A percentile compares a stretch with the other conserved stretches of the same genome.
These are phyloP conservation scores for Catagonus wagneri DNA, from an alignment of 2,113 vertebrate genomes.

Conservation along the genomic window DNA sequence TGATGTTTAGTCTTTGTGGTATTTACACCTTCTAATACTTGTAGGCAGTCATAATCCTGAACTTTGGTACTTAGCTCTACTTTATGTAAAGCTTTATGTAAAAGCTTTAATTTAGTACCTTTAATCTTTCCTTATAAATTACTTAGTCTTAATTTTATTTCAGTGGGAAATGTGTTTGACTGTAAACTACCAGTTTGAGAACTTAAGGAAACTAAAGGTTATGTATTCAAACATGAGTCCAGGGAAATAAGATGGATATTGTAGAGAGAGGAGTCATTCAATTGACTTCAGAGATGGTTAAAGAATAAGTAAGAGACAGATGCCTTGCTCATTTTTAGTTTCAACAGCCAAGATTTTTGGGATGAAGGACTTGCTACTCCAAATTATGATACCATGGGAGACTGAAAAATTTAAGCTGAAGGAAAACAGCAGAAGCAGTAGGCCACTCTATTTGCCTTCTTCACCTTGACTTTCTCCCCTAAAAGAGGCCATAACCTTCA, in stretches of 20 bases:
- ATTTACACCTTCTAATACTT: not conserved
- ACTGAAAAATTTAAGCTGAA: not conserved
- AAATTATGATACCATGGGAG: not conserved
- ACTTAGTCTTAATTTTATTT: conserved; percentile 52
- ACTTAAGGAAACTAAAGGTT: conserved; percentile 8
- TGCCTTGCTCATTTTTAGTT: not conserved
- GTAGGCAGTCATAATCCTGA: not conserved
- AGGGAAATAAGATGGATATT: not conserved
- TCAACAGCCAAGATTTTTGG: not conserved
- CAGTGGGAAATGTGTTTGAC: not conserved
- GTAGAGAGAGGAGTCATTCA: not conserved
- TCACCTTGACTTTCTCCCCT: not conserved
- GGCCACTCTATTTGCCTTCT: not conserved
- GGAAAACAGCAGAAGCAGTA: not conserved
- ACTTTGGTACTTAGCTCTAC: conserved; percentile 9
- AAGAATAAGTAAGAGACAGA: not conserved
- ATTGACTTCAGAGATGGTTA: not conserved
- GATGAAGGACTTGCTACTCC: not conserved
- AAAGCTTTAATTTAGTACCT: not conserved
- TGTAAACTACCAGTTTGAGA: not conserved
- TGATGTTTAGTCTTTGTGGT: not conserved
- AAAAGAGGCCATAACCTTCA: not conserved
- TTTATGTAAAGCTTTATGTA: too few relatives aligned
- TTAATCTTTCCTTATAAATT: conserved; percentile 50
- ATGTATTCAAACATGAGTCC: not conserved